Conservation (phyloP, 2,113 vertebrate genomes). For the Struthio camelus region DNA sequence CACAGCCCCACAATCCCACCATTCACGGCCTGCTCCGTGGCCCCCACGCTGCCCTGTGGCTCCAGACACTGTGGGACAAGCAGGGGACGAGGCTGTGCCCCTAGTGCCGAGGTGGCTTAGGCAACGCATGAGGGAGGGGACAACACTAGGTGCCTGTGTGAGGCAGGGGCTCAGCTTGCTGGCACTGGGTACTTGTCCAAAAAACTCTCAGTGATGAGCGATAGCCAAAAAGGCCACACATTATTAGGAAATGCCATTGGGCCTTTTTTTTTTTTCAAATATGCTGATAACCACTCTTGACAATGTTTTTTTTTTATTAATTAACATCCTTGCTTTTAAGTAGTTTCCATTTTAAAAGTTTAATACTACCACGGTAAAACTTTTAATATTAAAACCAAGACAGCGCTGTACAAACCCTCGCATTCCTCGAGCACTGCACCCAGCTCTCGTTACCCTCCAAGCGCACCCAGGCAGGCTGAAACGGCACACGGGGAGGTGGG, state of each 20-base stretch:
- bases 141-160: fast-evolving
- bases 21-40: too few species aligned
- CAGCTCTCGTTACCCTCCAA: not conserved
- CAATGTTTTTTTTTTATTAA: not conserved
- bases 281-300: not conserved
- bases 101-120: fast-evolving
- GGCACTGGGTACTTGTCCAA: not conserved
- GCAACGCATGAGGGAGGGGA: not conserved
- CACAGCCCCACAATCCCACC: too few species aligned
- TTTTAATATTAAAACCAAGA: not conserved
- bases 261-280: not conserved
- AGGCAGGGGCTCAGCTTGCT: not conserved
- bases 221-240: not conserved
- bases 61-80: fast-evolving
- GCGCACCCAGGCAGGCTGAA: not conserved
- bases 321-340: not conserved
- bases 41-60: too few species aligned
- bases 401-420: not conserved
- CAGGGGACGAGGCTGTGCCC: not conserved
- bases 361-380: not conserved
- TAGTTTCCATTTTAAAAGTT: not conserved
- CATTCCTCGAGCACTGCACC: not conserved
- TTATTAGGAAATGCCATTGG: not conserved
- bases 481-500: fast-evolving
- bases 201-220: not conserved